Base-by-base conservation (phyloP, 2,797 vertebrate genomes). In the Syngnathus acus region DNA sequence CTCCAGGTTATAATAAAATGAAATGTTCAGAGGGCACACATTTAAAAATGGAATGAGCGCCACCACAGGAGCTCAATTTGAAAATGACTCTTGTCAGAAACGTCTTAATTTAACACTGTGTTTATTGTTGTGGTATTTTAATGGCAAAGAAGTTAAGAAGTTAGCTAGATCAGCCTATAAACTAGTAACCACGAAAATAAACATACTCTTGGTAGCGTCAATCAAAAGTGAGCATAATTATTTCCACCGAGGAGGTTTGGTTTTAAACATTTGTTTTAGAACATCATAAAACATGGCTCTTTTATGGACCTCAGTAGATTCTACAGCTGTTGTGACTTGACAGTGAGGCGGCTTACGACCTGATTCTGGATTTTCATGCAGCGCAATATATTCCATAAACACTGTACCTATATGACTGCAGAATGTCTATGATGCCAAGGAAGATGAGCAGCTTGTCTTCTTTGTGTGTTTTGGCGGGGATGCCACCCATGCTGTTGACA, bases 341-440 rank as follows among this genome's bases (percentile, higher is more conserved):
- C 42, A 43, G 10, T 43, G 13, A 10, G 9, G n/a, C 23, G 9
- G n/a, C 23, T n/a, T 26, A 4, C 32, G 32, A 32, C 32, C 32
- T 32, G 32, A 32, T 32, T 32, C 32, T 32, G 32, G 32, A 54
- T 11, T 54, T 54, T 21, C 23, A 26, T 19, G 4, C 32, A 32
- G 32, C 32, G 32, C 32, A 32, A 32, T 32, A 32, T 32, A 4
- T 60, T 13, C 40, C 11, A n/a, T n/a, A 42, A 62, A 6, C 40
- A 45, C 13, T 26, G 60, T 90, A 98, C 97, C 96, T 94, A 65
- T 99, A 99, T 26, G 96, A 98, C 71, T 99, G 97, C 0, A 99
- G 90, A 78, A 99, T 97, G 82, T 99, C 97, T 72, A 99, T 99
- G 82, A 99, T 98, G 38, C 96, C 97, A 86, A 98, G 93, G 84